Evolutionary conservation across 2,797 vertebrate species (phyloP), one percentile per base, ranked within the genome.

Genomic region (Syngnathus acus): DNA sequence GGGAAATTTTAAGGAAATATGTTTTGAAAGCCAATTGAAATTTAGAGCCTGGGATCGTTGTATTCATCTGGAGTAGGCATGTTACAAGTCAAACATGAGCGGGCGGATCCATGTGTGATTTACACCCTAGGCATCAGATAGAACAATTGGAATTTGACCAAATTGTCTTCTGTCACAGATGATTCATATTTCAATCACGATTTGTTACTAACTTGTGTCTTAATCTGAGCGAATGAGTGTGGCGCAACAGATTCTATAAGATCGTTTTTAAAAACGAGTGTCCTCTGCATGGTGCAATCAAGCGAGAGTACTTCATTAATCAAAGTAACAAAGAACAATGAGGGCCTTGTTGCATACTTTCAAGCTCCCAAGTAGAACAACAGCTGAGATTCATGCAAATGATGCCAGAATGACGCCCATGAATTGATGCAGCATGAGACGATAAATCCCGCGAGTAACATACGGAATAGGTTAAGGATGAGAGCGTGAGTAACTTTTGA

Each of bases 401-500:
- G 53, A 74, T 60, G 38, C 58, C 38, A 65, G 64, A 66, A 39
- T 1, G 2, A 55, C 16, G 21, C 11, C 43, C 71, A 77, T 84
- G 70, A 80, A 83, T 65, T 69, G 68, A 72, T 65, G 60, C 51
- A 51, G 74, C 67, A 48, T 14, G 26, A 61, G 55, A 67, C 40
- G 72, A 65, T 9, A 65, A 66, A 42, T 67, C 48, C 62, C 70
- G 54, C 48, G 48, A 58, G 62, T 58, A 74, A 83, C 86, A 90
- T 86, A 68, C 86, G 87, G 79, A 72, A 75, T 17, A 68, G 17
- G 75, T 89, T 88, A 85, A 53, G 62, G 47, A 51, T 19, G 23
- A 68, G 66, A 63, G 68, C 71, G 69, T 65, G 55, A 59, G 19
- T 65, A 68, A 65, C 60, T 71, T 78, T 82, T 80, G 62, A 40